Conservation (phyloP, 2,888 invertebrate genomes). For the Mimumesa dahlbomi region DNA sequence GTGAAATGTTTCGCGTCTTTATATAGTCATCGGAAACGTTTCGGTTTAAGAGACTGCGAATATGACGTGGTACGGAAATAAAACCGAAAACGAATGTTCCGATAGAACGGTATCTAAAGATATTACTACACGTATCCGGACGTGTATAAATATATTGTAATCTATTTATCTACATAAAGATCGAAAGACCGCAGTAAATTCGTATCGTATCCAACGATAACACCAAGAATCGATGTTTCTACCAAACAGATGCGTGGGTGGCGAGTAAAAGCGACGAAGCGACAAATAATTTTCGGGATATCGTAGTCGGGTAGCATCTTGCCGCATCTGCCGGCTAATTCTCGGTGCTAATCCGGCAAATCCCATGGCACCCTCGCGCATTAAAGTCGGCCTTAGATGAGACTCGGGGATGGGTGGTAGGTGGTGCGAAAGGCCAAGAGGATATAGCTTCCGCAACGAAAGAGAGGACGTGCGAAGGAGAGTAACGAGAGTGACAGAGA, state of each 20-base stretch:
- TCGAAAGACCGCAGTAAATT: too few relatives aligned
- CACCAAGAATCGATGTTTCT: not conserved
- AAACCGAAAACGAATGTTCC: too few relatives aligned
- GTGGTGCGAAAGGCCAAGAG: constrained; percentile 43
- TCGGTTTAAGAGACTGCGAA: too few relatives aligned
- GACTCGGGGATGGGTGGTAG: constrained; percentile 40
- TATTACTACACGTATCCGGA: too few relatives aligned
- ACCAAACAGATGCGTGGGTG: constrained; percentile 25
- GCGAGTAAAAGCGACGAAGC: constrained; percentile 39
- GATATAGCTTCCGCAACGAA: constrained; percentile 23
- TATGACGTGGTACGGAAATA: too few relatives aligned
- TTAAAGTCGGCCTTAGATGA: constrained; percentile 70
- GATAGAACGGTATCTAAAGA: too few relatives aligned
- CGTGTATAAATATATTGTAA: too few relatives aligned
- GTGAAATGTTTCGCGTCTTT: too few relatives aligned
- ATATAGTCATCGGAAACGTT: too few relatives aligned
- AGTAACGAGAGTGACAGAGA: not conserved
- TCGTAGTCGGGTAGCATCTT: constrained; percentile 66
- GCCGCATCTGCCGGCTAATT: constrained; percentile 71
- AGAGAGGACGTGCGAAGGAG: constrained; percentile 14
- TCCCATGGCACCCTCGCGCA: constrained; percentile 71
- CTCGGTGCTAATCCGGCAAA: constrained; percentile 73
- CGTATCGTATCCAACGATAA: too few relatives aligned
- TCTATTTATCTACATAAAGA: too few relatives aligned
- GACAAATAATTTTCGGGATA: constrained; percentile 66